Base-by-base conservation (phyloP, 2,888 invertebrate genomes). In the Agrochola lota region DNA sequence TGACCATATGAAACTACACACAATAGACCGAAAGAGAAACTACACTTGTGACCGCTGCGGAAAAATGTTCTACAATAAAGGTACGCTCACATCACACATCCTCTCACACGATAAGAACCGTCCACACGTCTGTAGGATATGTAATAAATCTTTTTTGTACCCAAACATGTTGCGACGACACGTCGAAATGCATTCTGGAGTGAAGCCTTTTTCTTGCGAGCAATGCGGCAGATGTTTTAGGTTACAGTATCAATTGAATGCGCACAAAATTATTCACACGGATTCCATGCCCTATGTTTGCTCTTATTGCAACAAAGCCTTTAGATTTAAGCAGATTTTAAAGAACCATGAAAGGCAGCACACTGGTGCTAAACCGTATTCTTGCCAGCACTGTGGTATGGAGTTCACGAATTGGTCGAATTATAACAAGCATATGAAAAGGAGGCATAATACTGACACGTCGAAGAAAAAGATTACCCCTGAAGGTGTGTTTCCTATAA, bases 361-460 rank as follows among this genome's bases (percentile, higher is more conserved):
- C 85, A 98, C 97, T 0, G 97, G 97, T 0, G 98, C 97, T 59
- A 97, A 98, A 55, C 98, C 98, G 0, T 98, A 98, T 90, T 97
- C 97, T 0, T 98, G 98, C 88, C 92, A 97, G 57, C 97, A 97
- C 83, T 98, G 98, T 89, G 97, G 97, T 75, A 95, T 96, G 95
- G 95, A 98, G 89, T 98, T 98, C 86, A 98, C 98, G 0, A 98
- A 98, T 91, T 98, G 98, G 98, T 98, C 98, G 0, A 98, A 98
- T 94, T 98, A 98, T 89, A 98, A 98, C 89, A 98, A 98, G 88
- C 98, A 98, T 91, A 98, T 98, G 98, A 98, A 98, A 93, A 94
- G 98, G 46, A 95, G 98, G 49, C 98, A 98, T 83, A 97, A 97
- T 57, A 97, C 89, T 0, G 95, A 95, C 63, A 96, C 95, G 0